Evolutionary conservation across 64 coral and sea anemone genomes (phyloP).

Genomic region (Astreopora myriophthalma): DNA sequence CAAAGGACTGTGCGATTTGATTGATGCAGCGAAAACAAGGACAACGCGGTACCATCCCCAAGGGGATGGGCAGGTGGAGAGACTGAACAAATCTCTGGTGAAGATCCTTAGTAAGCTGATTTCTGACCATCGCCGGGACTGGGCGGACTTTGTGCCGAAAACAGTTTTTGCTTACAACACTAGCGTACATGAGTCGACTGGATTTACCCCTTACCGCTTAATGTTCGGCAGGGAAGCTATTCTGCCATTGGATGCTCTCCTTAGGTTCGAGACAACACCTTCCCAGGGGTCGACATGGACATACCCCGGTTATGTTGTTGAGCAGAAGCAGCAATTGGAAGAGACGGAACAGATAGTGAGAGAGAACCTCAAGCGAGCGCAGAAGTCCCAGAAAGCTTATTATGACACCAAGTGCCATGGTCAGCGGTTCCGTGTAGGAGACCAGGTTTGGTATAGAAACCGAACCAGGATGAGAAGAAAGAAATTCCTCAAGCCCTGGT

Average conservation of each 20-base stretch:
- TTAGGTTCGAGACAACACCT: not conserved
- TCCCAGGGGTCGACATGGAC: not conserved
- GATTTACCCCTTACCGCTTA: slow-evolving; percentile 10
- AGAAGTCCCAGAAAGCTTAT: not conserved
- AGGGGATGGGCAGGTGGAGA: not conserved
- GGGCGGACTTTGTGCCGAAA: slow-evolving; percentile 3
- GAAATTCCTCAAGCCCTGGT: slow-evolving; percentile 27
- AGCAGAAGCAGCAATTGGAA: slow-evolving; percentile 27
- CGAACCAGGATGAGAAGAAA: not conserved
- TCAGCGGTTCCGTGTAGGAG: not conserved
- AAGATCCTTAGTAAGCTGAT: slow-evolving; percentile 1
- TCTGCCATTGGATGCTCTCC: not conserved
- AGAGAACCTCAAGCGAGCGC: slow-evolving; percentile 8
- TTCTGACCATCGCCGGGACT: not conserved
- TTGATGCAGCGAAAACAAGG: slow-evolving; percentile 12
- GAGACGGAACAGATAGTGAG: not conserved
- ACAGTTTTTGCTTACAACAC: not conserved
- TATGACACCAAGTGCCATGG: slow-evolving; percentile 21
- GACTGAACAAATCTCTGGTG: slow-evolving; percentile 11
- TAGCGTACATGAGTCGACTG: slow-evolving; percentile 23
- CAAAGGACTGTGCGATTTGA: not conserved
- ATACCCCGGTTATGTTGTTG: slow-evolving; percentile 36
- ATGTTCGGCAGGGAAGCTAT: slow-evolving; percentile 32
- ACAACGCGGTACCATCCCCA: not conserved
- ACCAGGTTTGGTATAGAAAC: slow-evolving; percentile 22